Evolutionary conservation across 64 coral and sea anemone genomes (phyloP).

Genomic region (Platygyra sinensis): DNA sequence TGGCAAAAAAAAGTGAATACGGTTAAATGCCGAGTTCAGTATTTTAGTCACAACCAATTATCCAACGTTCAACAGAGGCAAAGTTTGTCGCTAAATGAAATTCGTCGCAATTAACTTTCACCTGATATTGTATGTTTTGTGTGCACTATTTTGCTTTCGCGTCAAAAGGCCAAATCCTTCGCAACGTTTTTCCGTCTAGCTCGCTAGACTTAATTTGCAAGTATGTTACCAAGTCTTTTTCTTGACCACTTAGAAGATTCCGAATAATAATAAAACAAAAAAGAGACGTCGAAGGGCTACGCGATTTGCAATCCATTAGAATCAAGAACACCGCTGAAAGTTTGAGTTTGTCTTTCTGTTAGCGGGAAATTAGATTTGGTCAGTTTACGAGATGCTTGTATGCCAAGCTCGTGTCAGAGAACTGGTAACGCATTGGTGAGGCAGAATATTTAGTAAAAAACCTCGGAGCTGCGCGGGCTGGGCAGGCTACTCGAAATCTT

Average conservation of each 20-base stretch:
- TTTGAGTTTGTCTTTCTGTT: constrained; percentile 13
- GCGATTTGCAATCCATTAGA: background rate
- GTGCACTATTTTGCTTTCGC: constrained; percentile 19
- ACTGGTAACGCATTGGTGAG: background rate
- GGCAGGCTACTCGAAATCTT: background rate
- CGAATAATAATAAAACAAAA: background rate
- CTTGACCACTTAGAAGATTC: background rate
- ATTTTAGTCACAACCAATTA: background rate
- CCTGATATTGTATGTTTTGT: constrained; percentile 24
- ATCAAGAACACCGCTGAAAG: background rate
- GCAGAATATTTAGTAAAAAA: background rate
- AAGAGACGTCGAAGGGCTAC: background rate
- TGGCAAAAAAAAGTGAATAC: background rate
- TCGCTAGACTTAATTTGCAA: background rate
- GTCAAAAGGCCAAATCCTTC: constrained; percentile 18
- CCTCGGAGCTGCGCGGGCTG: background rate
- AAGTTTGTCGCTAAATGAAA: constrained; percentile 34
- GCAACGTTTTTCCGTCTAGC: background rate
- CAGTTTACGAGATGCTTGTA: background rate
- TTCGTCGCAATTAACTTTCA: constrained; percentile 29
- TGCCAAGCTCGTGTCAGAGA: background rate
- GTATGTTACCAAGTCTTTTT: background rate
- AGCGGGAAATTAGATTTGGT: constrained; percentile 31
- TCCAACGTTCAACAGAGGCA: background rate
- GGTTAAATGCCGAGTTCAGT: background rate